A percentile compares a stretch with the other conserved stretches of the same genome.
Evolutionary conservation across 2,797 vertebrate genomes (phyloP).

Genomic region (Galago senegalensis): DNA sequence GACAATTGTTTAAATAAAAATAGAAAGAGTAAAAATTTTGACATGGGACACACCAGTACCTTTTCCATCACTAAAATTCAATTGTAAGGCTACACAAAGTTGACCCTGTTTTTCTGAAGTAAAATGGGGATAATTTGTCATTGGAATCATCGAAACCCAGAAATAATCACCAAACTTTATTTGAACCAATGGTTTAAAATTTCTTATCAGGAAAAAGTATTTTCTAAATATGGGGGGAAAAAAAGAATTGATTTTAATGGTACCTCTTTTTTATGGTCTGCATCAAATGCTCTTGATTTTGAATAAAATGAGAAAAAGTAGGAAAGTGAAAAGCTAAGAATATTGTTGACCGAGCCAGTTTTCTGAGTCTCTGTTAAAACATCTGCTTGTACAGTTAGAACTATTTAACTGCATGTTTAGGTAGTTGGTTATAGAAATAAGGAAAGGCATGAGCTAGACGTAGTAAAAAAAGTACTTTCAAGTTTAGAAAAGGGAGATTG

Average conservation of each 20-base stretch:
- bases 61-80: not conserved
- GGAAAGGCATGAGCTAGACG: not conserved
- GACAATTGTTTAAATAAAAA: conserved; percentile 43
- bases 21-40: not conserved
- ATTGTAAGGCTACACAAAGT: not conserved
- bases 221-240: not conserved
- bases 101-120: not conserved
- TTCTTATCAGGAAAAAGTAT: conserved; percentile 31
- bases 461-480: not conserved
- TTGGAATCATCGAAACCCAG: not conserved
- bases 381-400: not conserved
- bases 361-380: not conserved
- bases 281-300: not conserved
- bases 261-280: not conserved
- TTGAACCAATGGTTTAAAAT: conserved; percentile 19
- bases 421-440: conserved; percentile 22
- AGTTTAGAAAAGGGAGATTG: not conserved
- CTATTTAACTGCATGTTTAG: not conserved
- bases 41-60: not conserved
- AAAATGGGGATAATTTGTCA: not conserved
- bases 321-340: not conserved
- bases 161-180: not conserved
- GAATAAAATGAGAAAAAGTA: not conserved
- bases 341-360: not conserved
- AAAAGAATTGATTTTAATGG: not conserved